phyloP scores from a whole-genome alignment of 2,797 vertebrate genomes.

The Hephaestus fuliginosus region DNA sequence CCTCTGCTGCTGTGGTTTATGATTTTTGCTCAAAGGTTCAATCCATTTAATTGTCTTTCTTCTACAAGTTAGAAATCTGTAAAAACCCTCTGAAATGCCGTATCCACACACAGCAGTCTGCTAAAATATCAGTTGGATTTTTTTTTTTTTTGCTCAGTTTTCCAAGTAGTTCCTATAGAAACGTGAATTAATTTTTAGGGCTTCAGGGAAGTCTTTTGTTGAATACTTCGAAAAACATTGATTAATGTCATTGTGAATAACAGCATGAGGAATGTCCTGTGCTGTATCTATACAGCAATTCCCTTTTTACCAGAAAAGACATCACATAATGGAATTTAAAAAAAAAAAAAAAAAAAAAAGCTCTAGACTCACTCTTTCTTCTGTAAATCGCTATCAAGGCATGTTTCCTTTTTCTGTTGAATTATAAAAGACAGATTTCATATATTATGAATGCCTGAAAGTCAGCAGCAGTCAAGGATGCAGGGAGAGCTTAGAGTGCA shows the following conservation, averaged over 20 bases:
- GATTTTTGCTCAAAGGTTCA: slow-evolving; percentile 61
- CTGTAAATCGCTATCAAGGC: slow-evolving; percentile 70
- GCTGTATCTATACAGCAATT: slow-evolving; percentile 16
- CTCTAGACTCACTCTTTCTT: slow-evolving; percentile 27
- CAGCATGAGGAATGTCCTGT: slow-evolving; percentile 14
- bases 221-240: slow-evolving; percentile 29
- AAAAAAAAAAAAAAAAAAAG: neutral
- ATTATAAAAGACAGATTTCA: slow-evolving; percentile 80
- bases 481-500: slow-evolving; percentile 60
- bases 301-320: slow-evolving; percentile 32
- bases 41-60: slow-evolving; percentile 63
- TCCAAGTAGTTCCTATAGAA: slow-evolving; percentile 67
- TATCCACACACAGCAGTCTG: slow-evolving; percentile 46
- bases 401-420: slow-evolving; percentile 75
- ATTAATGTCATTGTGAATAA: slow-evolving; percentile 28
- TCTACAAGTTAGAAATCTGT: slow-evolving; percentile 52
- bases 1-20: slow-evolving; percentile 26
- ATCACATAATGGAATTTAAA: slow-evolving; percentile 44
- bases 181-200: slow-evolving; percentile 46
- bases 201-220: slow-evolving; percentile 38
- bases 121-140: slow-evolving; percentile 31
- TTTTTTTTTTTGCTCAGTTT: slow-evolving; percentile 16
- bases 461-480: slow-evolving; percentile 71
- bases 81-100: slow-evolving; percentile 57
- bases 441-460: slow-evolving; percentile 80